phyloP scores from a whole-genome alignment of 2,888 invertebrate genomes.

The Leucophenga maculata region DNA sequence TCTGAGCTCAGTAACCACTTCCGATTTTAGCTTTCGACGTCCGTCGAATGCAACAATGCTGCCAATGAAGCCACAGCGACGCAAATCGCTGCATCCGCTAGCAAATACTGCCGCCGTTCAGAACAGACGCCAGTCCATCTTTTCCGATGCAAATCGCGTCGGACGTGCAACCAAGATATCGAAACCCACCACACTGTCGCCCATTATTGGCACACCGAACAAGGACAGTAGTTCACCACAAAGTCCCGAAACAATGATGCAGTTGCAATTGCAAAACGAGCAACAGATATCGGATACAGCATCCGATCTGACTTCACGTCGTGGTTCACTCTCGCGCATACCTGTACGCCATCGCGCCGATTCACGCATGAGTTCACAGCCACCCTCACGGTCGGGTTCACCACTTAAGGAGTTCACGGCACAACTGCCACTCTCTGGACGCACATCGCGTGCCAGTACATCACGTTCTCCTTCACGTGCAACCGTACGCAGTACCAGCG shows the following conservation, averaged over 20 bases:
- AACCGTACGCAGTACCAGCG: slow-evolving; percentile 42
- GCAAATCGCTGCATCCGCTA: slow-evolving; percentile 48
- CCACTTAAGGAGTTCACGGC: slow-evolving; percentile 57
- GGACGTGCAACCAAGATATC: slow-evolving; percentile 60
- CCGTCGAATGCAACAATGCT: slow-evolving; percentile 57
- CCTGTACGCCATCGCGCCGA: slow-evolving; percentile 59
- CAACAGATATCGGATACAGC: slow-evolving; percentile 39
- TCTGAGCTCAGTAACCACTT: slow-evolving; percentile 69
- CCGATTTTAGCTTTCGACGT: slow-evolving; percentile 70
- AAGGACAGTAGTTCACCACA: slow-evolving; percentile 65
- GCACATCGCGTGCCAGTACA: slow-evolving; percentile 55
- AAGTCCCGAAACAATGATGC: slow-evolving; percentile 55
- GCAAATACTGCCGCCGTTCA: slow-evolving; percentile 30
- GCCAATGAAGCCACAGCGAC: slow-evolving; percentile 46
- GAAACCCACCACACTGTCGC: slow-evolving; percentile 70
- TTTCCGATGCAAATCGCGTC: slow-evolving; percentile 31
- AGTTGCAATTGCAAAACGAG: slow-evolving; percentile 37
- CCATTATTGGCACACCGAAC: slow-evolving; percentile 72
- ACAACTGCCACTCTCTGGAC: slow-evolving; percentile 45
- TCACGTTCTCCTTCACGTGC: slow-evolving; percentile 60
- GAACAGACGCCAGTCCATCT: slow-evolving; percentile 37
- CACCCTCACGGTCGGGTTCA: slow-evolving; percentile 53
- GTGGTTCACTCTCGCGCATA: slow-evolving; percentile 68
- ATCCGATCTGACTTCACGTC: slow-evolving; percentile 53
- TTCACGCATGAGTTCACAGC: slow-evolving; percentile 44